Evolutionary conservation across 2,888 invertebrate genomes (phyloP).

Genomic region (Amiota communis): DNA sequence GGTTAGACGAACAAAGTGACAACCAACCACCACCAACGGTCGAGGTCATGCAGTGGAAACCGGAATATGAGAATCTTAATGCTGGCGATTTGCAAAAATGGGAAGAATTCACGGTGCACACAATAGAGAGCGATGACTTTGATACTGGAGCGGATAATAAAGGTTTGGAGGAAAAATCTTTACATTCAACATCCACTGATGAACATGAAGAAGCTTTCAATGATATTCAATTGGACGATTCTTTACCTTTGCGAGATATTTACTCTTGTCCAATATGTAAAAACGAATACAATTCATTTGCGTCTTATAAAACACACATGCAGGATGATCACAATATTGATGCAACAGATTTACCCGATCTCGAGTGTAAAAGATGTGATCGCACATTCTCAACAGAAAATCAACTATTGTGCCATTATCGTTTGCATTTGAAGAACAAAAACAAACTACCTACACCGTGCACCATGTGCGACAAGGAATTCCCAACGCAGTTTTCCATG

Average conservation of each 20-base stretch:
- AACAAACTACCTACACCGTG: slow-evolving; percentile 50
- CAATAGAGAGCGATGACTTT: not conserved
- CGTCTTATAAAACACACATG: slow-evolving; percentile 55
- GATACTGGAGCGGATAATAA: slow-evolving; percentile 15
- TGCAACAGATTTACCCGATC: slow-evolving; percentile 40
- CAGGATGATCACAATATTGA: slow-evolving; percentile 45
- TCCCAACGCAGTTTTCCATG: slow-evolving; percentile 57
- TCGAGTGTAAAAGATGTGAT: slow-evolving; percentile 51
- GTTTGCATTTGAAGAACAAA: slow-evolving; percentile 43
- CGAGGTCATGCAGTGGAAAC: not conserved
- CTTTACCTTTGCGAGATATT: slow-evolving; percentile 3
- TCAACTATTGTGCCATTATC: slow-evolving; percentile 49
- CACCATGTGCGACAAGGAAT: slow-evolving; percentile 57
- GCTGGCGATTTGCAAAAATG: not conserved
- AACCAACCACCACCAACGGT: too few species aligned
- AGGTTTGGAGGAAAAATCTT: not conserved
- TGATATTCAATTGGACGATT: not conserved
- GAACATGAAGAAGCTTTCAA: not conserved
- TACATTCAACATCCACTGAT: not conserved
- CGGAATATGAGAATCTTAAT: not conserved
- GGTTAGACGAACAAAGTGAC: slow-evolving; percentile 10
- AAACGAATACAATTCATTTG: slow-evolving; percentile 47
- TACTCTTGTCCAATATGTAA: slow-evolving; percentile 47
- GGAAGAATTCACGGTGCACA: not conserved
- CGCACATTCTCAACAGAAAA: slow-evolving; percentile 44